Evolutionary conservation across 2,113 vertebrate genomes (phyloP).

Genomic region (Arizona elegans): DNA sequence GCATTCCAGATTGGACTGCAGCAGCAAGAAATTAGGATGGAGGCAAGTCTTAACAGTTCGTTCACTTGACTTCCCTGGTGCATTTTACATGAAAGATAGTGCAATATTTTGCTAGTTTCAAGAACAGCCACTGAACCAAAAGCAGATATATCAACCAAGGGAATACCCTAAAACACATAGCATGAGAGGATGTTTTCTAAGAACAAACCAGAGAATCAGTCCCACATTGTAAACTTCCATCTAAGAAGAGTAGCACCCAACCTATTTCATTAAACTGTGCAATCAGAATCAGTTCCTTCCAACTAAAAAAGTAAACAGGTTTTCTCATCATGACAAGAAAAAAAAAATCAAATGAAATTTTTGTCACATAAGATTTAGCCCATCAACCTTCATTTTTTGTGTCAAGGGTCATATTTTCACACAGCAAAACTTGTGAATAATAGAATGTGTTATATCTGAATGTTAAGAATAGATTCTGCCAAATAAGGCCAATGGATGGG

Average conservation of each 20-base stretch:
- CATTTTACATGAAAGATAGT: neutral
- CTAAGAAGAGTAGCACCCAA: slow-evolving; percentile 33
- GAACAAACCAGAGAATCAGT: slow-evolving; percentile 54
- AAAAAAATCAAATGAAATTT: slow-evolving; percentile 22
- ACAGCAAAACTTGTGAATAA: slow-evolving; percentile 45
- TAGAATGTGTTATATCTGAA: slow-evolving; percentile 47
- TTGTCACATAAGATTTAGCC: slow-evolving; percentile 10
- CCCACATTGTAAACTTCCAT: slow-evolving; percentile 43
- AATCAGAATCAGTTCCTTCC: slow-evolving; percentile 65
- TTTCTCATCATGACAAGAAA: slow-evolving; percentile 8
- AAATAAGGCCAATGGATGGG: slow-evolving; percentile 49
- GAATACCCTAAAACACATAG: neutral
- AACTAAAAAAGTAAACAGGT: slow-evolving; percentile 46
- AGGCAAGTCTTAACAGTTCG: neutral
- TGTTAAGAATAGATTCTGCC: slow-evolving; percentile 58
- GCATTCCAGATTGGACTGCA: neutral
- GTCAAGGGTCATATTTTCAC: slow-evolving; percentile 25
- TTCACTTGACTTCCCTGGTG: neutral
- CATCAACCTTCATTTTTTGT: slow-evolving; percentile 20
- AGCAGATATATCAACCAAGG: neutral
- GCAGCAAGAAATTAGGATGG: neutral
- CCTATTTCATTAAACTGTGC: slow-evolving; percentile 57
- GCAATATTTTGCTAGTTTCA: slow-evolving; percentile 15
- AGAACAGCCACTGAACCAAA: neutral
- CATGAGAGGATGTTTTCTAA: neutral